These are phyloP conservation scores for Hofmannophila pseudospretella DNA, from an alignment of 2,888 invertebrate species.

Conservation along the genomic window DNA sequence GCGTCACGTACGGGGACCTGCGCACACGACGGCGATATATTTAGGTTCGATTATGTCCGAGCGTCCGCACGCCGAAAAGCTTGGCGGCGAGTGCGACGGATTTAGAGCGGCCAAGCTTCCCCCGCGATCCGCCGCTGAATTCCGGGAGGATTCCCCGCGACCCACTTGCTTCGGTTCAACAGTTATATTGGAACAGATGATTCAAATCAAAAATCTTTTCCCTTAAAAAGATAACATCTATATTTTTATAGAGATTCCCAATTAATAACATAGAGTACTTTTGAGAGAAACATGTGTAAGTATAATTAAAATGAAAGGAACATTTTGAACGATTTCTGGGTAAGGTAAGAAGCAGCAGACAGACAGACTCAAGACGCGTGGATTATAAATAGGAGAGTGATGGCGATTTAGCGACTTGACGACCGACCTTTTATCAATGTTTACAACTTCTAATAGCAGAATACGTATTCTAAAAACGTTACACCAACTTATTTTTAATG, in stretches of 20 bases:
- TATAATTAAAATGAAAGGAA: too few relatives aligned
- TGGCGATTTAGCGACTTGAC: slow-evolving; percentile 64
- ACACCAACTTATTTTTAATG: not conserved
- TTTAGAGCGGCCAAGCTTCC: slow-evolving; percentile 65
- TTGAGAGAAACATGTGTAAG: too few relatives aligned
- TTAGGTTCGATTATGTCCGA: slow-evolving; percentile 44
- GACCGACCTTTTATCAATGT: slow-evolving; percentile 70
- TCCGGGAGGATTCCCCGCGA: slow-evolving; percentile 74
- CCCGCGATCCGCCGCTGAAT: slow-evolving; percentile 58
- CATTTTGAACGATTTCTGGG: too few relatives aligned
- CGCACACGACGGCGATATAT: slow-evolving; percentile 47
- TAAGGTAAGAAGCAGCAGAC: slow-evolving; percentile 45
- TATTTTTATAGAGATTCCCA: too few relatives aligned
- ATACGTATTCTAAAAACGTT: slow-evolving; percentile 6
- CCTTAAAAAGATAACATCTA: too few relatives aligned
- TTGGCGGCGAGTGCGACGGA: slow-evolving; percentile 69
- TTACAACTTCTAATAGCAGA: slow-evolving; percentile 57
- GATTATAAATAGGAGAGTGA: slow-evolving; percentile 63
- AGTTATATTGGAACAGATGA: slow-evolving; percentile 58
- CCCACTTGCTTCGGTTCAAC: slow-evolving; percentile 53
- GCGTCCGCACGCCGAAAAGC: slow-evolving; percentile 54
- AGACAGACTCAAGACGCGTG: slow-evolving; percentile 70
- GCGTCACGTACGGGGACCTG: slow-evolving; percentile 80
- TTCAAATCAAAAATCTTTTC: slow-evolving; percentile 20
- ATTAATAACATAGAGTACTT: too few relatives aligned